These are phyloP conservation scores for Cephus pygmeus DNA, from an alignment of 2,888 invertebrate genomes.

Conservation along the genomic window DNA sequence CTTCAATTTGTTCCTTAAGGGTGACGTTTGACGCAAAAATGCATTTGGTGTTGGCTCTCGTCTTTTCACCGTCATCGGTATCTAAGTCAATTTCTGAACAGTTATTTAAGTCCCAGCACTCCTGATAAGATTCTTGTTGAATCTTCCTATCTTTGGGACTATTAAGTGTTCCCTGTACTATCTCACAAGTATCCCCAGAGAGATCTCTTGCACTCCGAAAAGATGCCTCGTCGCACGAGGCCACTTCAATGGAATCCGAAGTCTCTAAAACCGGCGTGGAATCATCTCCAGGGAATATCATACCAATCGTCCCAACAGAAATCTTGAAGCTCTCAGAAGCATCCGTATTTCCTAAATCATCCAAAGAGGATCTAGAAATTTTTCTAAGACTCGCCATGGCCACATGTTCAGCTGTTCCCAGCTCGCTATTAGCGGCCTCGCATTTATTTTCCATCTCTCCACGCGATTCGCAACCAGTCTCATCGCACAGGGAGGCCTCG, in stretches of 20 bases:
- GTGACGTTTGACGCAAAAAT: not conserved
- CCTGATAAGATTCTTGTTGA: not conserved
- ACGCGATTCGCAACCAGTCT: not conserved
- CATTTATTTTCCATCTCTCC: not conserved
- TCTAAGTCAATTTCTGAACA: not conserved
- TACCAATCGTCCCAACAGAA: not conserved
- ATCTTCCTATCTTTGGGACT: not conserved
- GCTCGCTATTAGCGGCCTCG: not conserved
- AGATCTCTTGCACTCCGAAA: not conserved
- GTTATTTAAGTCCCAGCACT: not conserved
- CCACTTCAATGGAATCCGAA: not conserved
- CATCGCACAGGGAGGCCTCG: not conserved
- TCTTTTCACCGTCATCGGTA: not conserved
- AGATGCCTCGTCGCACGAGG: not conserved
- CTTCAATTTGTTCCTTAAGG: not conserved
- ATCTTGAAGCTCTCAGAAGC: not conserved
- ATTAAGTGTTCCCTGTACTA: not conserved
- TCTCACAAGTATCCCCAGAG: not conserved
- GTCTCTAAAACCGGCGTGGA: not conserved
- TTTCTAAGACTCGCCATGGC: not conserved
- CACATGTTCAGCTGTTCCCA: not conserved
- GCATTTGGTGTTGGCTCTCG: not conserved
- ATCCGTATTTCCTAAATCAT: not conserved
- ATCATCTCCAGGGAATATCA: not conserved
- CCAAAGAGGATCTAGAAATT: not conserved